Conservation (phyloP, 2,888 invertebrate genomes). For the Drosophila monieri region DNA sequence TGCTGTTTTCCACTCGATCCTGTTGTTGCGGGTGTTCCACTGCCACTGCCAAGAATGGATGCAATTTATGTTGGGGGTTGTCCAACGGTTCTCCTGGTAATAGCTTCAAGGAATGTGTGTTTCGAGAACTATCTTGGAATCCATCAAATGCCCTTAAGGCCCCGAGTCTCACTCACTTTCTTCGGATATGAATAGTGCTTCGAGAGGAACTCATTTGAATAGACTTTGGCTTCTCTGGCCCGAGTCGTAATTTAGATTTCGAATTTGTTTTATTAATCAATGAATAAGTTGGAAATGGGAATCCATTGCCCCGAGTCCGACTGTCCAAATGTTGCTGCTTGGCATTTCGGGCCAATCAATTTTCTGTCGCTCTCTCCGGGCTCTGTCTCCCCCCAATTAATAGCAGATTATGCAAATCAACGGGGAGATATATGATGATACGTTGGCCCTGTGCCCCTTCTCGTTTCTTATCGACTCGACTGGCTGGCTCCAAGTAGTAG, state of each 20-base stretch:
- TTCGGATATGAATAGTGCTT: conserved; percentile 14
- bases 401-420: conserved; percentile 81
- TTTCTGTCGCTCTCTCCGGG: conserved; percentile 46
- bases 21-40: conserved; percentile 49
- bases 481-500: neutral
- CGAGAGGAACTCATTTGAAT: conserved; percentile 53
- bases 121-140: neutral
- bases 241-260: conserved; percentile 63
- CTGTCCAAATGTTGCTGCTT: conserved; percentile 67
- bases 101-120: neutral
- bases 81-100: conserved; percentile 20
- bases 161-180: conserved; percentile 27
- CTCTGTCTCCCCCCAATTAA: conserved; percentile 78
- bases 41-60: conserved; percentile 5
- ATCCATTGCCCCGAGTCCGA: conserved; percentile 38
- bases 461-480: neutral
- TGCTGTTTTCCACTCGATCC: conserved; percentile 36
- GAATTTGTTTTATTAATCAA: conserved; percentile 76
- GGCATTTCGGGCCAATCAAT: conserved; percentile 72
- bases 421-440: conserved; percentile 51
- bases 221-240: conserved; percentile 22
- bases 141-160: neutral
- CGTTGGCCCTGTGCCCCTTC: neutral
- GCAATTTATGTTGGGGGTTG: conserved; percentile 19
- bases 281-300: conserved; percentile 34